Percentiles rank a stretch among this genome's conserved stretches.
Evolutionary conservation across 2,797 vertebrate genomes (phyloP).

Genomic region (Enteromius trimaculatus): DNA sequence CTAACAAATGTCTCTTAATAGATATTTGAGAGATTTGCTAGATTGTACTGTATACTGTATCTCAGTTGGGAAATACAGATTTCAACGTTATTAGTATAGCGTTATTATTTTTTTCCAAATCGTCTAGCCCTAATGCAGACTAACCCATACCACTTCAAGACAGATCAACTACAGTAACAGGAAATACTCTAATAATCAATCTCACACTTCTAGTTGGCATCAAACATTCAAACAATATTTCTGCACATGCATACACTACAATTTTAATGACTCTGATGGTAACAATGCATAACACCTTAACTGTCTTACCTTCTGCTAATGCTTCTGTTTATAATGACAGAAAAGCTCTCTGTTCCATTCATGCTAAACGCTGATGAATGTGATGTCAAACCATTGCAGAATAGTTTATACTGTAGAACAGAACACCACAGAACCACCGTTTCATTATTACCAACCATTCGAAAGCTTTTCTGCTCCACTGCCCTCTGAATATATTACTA

Average conservation of each 20-base stretch:
- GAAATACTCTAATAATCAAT: constrained; percentile 30
- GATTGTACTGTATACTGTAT: too few relatives aligned
- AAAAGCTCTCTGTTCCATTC: not conserved
- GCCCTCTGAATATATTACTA: constrained; percentile 65
- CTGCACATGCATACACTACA: not conserved
- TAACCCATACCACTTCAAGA: not conserved
- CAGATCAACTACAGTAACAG: not conserved
- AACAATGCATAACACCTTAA: not conserved
- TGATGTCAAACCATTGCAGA: constrained; percentile 5
- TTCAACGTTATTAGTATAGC: too few relatives aligned
- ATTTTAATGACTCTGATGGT: not conserved
- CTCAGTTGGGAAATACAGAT: too few relatives aligned
- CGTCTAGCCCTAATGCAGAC: not conserved
- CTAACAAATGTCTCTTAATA: too few relatives aligned
- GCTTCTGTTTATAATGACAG: not conserved
- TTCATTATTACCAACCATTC: constrained; percentile 57
- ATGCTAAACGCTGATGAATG: not conserved
- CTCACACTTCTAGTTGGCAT: not conserved
- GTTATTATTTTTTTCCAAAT: too few relatives aligned
- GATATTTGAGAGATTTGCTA: too few relatives aligned
- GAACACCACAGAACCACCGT: constrained; percentile 50
- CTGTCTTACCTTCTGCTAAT: not conserved
- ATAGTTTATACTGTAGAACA: constrained; percentile 2
- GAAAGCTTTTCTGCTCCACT: constrained; percentile 55
- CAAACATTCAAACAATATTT: not conserved